Percentiles rank a stretch among this genome's conserved stretches.
Conservation (phyloP, 2,797 vertebrate species). For the Xiphophorus birchmanni region DNA sequence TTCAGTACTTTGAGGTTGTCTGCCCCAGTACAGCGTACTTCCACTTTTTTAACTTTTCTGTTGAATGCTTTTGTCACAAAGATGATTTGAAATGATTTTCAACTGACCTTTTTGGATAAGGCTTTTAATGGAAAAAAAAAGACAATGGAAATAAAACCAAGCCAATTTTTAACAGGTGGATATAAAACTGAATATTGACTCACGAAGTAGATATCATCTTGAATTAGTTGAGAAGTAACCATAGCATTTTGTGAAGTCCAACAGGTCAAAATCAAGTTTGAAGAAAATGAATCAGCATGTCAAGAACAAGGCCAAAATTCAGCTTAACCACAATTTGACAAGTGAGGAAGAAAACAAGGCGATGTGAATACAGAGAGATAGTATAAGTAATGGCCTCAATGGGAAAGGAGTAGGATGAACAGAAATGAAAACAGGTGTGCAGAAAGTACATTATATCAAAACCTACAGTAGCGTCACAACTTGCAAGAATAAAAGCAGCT, state of each 20-base stretch:
- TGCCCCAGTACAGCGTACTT: too few relatives aligned
- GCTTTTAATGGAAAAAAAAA: background rate
- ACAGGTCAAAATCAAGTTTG: background rate
- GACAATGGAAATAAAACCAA: background rate
- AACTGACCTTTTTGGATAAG: too few relatives aligned
- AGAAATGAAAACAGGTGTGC: background rate
- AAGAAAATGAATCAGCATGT: background rate
- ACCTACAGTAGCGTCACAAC: background rate
- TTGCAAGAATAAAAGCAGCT: background rate
- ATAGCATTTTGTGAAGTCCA: background rate
- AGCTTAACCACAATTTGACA: background rate
- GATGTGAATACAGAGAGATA: background rate
- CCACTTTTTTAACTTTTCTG: too few relatives aligned
- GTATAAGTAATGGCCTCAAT: background rate
- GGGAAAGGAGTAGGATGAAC: background rate
- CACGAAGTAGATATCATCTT: background rate
- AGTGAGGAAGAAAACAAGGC: background rate
- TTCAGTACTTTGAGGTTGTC: too few relatives aligned
- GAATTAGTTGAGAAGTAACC: background rate
- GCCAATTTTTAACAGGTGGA: background rate
- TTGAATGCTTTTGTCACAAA: too few relatives aligned
- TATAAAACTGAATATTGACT: background rate
- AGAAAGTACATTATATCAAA: background rate
- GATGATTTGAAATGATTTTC: too few relatives aligned
- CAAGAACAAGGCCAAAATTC: background rate